phyloP scores from a whole-genome alignment of 2,888 invertebrate genomes.

The Scaptomyza caliginosa region DNA sequence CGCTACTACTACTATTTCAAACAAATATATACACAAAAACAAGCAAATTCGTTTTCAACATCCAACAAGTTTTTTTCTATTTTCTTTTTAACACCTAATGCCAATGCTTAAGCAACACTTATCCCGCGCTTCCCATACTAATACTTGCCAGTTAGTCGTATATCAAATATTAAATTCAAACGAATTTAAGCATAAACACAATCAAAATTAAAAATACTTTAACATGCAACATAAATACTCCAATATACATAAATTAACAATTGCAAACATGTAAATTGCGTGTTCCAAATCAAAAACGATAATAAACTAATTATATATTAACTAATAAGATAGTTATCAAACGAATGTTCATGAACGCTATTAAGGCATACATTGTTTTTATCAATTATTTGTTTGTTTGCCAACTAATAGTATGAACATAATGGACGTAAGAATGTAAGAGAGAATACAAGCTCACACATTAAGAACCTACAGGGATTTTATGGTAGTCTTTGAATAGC shows the following conservation, averaged over 20 bases:
- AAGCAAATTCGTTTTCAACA: slow-evolving; percentile 26
- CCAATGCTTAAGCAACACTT: slow-evolving; percentile 33
- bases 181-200: slow-evolving; percentile 75
- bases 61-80: slow-evolving; percentile 6
- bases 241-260: slow-evolving; percentile 15
- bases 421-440: slow-evolving; percentile 13
- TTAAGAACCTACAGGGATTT: slow-evolving; percentile 82
- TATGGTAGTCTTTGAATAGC: slow-evolving; percentile 77
- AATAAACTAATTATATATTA: slow-evolving; percentile 10
- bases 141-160: slow-evolving; percentile 59
- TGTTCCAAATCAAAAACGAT: slow-evolving; percentile 2
- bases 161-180: slow-evolving; percentile 75
- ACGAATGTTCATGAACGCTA: slow-evolving; percentile 14
- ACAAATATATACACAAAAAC: slow-evolving; percentile 31
- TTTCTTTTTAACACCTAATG: slow-evolving; percentile 31
- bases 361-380: slow-evolving; percentile 43
- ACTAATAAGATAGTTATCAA: slow-evolving; percentile 8
- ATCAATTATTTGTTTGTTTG: slow-evolving; percentile 13
- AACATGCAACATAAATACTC: slow-evolving; percentile 43
- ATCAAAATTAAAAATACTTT: slow-evolving; percentile 62
- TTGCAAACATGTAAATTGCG: slow-evolving; percentile 1
- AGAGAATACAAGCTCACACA: slow-evolving; percentile 38
- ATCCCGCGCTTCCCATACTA: slow-evolving; percentile 65
- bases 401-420: slow-evolving; percentile 14
- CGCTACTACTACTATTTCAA: slow-evolving; percentile 35